Evolutionary conservation across 2,888 invertebrate genomes (phyloP).

Genomic region (Yponomeuta evonymella): DNA sequence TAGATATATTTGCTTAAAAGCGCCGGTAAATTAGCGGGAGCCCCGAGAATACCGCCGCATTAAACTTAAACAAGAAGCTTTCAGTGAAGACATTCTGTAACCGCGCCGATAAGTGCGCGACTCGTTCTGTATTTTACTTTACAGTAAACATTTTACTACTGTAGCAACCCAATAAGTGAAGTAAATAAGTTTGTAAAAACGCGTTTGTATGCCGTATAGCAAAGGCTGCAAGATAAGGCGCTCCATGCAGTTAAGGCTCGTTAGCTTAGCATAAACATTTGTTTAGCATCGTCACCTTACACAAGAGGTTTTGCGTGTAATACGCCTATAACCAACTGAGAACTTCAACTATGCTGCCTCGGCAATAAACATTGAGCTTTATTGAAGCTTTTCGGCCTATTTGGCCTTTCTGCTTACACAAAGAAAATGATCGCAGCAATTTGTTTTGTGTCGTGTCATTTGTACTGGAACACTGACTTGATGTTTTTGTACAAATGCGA

Average conservation of each 20-base stretch:
- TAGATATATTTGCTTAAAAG: not conserved
- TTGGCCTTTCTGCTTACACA: conserved; percentile 4
- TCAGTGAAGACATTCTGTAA: not conserved
- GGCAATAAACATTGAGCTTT: conserved; percentile 43
- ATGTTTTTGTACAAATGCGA: not conserved
- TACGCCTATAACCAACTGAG: conserved; percentile 47
- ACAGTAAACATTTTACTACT: too few relatives aligned
- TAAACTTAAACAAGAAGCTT: not conserved
- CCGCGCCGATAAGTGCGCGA: too few relatives aligned
- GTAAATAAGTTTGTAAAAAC: too few relatives aligned
- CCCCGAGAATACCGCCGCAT: not conserved
- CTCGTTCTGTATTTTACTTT: too few relatives aligned
- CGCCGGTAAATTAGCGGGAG: not conserved
- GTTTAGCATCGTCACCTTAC: conserved; percentile 38
- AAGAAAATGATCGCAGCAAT: conserved; percentile 11
- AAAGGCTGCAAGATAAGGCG: not conserved
- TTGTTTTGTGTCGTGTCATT: conserved; percentile 11
- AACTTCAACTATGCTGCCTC: conserved; percentile 37
- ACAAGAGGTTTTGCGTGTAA: conserved; percentile 52
- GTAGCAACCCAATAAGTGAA: too few relatives aligned
- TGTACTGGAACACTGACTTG: not conserved
- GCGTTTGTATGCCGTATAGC: not conserved
- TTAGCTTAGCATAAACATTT: conserved; percentile 25
- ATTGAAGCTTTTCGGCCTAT: conserved; percentile 37
- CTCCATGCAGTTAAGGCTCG: not conserved